A percentile compares a stretch with the other conserved stretches of the same genome.
phyloP scores from a whole-genome alignment of 1,140 invertebrate genomes.

The Rhyacophila brunnea region DNA sequence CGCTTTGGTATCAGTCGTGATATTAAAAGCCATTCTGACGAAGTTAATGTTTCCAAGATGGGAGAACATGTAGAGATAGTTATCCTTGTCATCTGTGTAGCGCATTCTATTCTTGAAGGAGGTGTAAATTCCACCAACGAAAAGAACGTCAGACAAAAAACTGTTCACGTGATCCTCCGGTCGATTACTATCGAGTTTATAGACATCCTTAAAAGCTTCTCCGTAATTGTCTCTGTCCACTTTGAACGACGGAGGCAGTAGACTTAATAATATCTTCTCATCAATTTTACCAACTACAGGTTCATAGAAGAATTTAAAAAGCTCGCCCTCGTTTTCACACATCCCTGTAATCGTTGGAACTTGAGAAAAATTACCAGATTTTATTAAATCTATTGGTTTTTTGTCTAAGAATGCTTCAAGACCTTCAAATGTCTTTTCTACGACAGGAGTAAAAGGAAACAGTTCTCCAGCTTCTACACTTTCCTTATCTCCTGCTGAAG shows the following conservation, averaged over 20 bases:
- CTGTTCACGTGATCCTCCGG: constrained; percentile 42
- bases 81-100: constrained; percentile 28
- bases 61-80: constrained; percentile 46
- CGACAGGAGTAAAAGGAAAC: constrained; percentile 47
- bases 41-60: constrained; percentile 48
- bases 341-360: constrained; percentile 46
- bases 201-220: constrained; percentile 39
- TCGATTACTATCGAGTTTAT: constrained; percentile 37
- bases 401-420: constrained; percentile 47
- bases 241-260: constrained; percentile 42
- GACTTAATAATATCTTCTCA: constrained; percentile 40
- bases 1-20: constrained; percentile 40
- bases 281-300: constrained; percentile 34
- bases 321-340: constrained; percentile 44
- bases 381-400: constrained; percentile 41
- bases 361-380: constrained; percentile 42
- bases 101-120: constrained; percentile 24
- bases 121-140: constrained; percentile 44
- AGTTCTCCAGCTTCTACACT: constrained; percentile 40
- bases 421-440: constrained; percentile 41
- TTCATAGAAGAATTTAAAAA: constrained; percentile 34
- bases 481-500: constrained; percentile 34
- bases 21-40: constrained; percentile 41
- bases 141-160: constrained; percentile 46
- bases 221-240: constrained; percentile 39